phyloP scores from a whole-genome alignment of 1,140 invertebrate species.

The Hyposmocoma kahamanoa region DNA sequence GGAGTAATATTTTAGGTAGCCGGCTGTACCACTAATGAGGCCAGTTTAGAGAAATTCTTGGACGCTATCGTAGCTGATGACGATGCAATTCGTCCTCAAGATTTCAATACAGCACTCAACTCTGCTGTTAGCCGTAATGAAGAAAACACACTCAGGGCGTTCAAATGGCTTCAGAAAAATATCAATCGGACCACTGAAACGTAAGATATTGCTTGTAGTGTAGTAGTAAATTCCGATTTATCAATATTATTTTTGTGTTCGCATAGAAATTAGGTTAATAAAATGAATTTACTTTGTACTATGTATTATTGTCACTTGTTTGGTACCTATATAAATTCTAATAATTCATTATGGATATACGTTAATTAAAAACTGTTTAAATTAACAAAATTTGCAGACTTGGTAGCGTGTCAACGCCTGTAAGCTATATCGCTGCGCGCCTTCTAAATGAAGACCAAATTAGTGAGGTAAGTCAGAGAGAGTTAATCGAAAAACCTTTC shows the following conservation, averaged over 20 bases:
- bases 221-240: no score
- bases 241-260: no score
- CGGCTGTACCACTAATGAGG: conserved; percentile 73
- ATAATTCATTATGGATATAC: no score
- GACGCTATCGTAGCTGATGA: conserved; percentile 36
- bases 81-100: conserved; percentile 62
- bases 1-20: no score
- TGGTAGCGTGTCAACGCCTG: conserved; percentile 50
- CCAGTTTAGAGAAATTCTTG: conserved; percentile 46
- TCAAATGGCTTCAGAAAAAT: conserved; percentile 71
- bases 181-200: conserved; percentile 42
- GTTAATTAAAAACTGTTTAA: no score
- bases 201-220: no score
- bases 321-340: no score
- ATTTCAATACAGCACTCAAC: conserved; percentile 48
- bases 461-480: conserved; percentile 27
- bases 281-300: no score
- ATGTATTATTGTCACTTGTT: no score
- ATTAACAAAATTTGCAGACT: conserved; percentile 56
- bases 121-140: conserved; percentile 62
- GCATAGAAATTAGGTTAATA: no score
- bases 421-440: conserved; percentile 62
- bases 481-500: no score
- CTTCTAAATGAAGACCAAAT: conserved; percentile 62
- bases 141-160: conserved; percentile 57